Evolutionary conservation across 2,888 invertebrate species (phyloP), one percentile per base, ranked within the genome.

Genomic region (Lepas anatifera): DNA sequence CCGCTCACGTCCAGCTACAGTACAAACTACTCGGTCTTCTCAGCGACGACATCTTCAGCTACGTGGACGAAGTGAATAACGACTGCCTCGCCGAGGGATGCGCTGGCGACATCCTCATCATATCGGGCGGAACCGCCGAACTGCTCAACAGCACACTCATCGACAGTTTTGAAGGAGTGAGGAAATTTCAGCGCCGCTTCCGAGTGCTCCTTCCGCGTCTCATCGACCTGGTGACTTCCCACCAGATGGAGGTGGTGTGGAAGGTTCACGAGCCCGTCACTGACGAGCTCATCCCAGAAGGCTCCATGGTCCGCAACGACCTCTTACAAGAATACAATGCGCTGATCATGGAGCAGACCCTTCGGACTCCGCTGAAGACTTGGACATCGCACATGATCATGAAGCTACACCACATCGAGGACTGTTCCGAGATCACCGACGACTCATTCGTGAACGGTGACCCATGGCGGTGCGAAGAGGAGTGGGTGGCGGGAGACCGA

Each of bases 271-370:
- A 66, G 39, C 66, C 66, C 3, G 66, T 66, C 39, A 66, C 66
- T 3, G 66, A 66, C 39, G 66, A 66, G 39, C 39, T 66, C 22
- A 66, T 66, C 6, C 35, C 2, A 1, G 39, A 39, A 4, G 16
- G 4, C 1, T 66, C 66, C 25, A 37, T 66, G 39, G 39, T 66
- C 35, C 37, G 66, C 13, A 66, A 66, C 66, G 66, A 66, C 39
- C 39, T 66, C 25, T 39, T 66, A 39, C 66, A 66, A 39, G 66
- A 66, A 39, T 66, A 66, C 66, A 66, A 66, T 27, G 66, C 66
- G 3, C 66, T 66, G 25, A 39, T 66, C 25, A 66, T 66, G 66
- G 66, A 66, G 27, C 66, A 66, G 39, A 39, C 66, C 39, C 16
- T 66, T 1, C 39, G 37, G 25, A n/a, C 25, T 3, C 39, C 66